These are phyloP conservation scores for Sylvietta virens DNA, from an alignment of 2,113 vertebrate genomes.

Conservation along the genomic window DNA sequence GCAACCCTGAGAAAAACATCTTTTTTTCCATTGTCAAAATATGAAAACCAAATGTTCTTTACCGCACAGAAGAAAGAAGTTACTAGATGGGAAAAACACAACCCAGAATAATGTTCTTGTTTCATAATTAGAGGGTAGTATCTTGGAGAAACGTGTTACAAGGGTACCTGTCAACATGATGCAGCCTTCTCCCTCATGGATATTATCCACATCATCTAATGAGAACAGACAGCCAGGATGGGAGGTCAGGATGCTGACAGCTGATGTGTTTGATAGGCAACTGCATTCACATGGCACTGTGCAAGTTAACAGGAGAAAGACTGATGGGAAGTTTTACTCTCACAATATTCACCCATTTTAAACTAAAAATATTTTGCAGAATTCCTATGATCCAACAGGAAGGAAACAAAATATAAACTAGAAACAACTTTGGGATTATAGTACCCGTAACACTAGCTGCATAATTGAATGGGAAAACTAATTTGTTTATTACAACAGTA, in stretches of 20 bases:
- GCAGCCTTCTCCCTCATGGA: neutral
- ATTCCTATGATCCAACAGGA: neutral
- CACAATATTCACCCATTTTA: neutral
- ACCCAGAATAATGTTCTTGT: neutral
- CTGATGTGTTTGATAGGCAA: rapidly evolving
- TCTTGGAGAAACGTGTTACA: neutral
- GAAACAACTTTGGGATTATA: slow-evolving; percentile 5
- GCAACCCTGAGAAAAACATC: neutral
- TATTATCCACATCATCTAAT: neutral
- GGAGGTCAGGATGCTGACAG: neutral
- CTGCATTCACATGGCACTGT: neutral
- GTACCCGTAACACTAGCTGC: neutral
- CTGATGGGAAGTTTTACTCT: neutral
- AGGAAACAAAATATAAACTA: neutral
- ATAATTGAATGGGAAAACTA: neutral
- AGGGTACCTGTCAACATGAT: neutral
- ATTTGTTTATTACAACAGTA: slow-evolving; percentile 3
- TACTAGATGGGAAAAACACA: neutral
- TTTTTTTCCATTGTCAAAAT: neutral
- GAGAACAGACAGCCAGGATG: neutral
- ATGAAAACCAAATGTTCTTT: neutral
- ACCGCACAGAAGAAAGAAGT: neutral
- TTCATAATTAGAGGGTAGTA: neutral
- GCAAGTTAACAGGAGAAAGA: neutral
- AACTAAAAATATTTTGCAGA: neutral